Evolutionary conservation across 2,888 invertebrate genomes (phyloP).

Genomic region (Apamea anceps): DNA sequence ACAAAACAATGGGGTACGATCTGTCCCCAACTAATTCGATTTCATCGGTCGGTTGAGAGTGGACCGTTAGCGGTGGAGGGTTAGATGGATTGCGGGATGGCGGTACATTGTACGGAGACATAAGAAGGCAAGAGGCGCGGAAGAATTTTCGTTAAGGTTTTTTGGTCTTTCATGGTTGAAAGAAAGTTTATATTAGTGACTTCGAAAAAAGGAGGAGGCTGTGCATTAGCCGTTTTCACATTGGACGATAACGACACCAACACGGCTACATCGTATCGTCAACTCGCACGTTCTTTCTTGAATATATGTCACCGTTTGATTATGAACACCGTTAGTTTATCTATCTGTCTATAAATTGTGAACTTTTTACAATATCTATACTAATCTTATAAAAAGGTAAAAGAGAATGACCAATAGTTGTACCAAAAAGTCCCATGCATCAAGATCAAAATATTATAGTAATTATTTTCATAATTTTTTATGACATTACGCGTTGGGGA

Average conservation of each 20-base stretch:
- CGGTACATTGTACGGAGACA: constrained; percentile 20
- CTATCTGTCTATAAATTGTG: neutral
- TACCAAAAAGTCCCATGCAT: too few relatives aligned
- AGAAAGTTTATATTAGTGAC: neutral
- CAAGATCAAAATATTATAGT: too few relatives aligned
- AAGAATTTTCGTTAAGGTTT: neutral
- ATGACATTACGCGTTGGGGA: too few relatives aligned
- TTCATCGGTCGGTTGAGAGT: constrained; percentile 55
- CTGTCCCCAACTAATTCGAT: constrained; percentile 66
- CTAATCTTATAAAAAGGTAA: too few relatives aligned
- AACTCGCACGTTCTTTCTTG: too few relatives aligned
- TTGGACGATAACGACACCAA: too few relatives aligned
- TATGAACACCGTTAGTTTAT: neutral
- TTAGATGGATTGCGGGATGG: constrained; percentile 29
- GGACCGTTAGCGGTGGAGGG: constrained; percentile 55
- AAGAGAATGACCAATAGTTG: too few relatives aligned
- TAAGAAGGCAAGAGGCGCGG: constrained; percentile 5
- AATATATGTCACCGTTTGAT: neutral
- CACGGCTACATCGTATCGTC: too few relatives aligned
- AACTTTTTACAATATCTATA: neutral
- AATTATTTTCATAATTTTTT: too few relatives aligned
- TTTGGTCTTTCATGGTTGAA: neutral
- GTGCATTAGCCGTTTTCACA: neutral
- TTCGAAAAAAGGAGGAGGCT: neutral
- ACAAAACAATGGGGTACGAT: constrained; percentile 64